Evolutionary conservation across 1,140 invertebrate genomes (phyloP).

Genomic region (Pantala flavescens): DNA sequence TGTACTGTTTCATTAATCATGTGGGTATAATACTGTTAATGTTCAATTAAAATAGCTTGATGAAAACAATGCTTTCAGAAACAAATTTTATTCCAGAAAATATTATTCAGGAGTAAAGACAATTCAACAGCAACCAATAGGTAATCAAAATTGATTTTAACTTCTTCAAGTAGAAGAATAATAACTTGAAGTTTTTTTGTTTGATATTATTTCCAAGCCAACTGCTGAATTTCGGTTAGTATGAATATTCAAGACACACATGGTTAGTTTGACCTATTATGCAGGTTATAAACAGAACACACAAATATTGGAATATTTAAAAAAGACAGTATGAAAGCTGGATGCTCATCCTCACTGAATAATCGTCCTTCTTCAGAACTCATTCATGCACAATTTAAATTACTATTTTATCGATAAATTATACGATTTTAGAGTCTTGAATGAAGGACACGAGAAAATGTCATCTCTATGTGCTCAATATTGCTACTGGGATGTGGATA

Average conservation of each 20-base stretch:
- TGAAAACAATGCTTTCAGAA: not conserved
- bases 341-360: too few species aligned
- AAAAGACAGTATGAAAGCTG: too few species aligned
- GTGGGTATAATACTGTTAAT: too few species aligned
- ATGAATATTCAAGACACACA: too few species aligned
- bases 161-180: too few species aligned
- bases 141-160: constrained; percentile 8
- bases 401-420: constrained; percentile 19
- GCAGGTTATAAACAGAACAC: too few species aligned
- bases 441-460: not conserved
- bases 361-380: not conserved
- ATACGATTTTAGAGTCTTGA: constrained; percentile 16
- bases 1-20: too few species aligned
- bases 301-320: too few species aligned
- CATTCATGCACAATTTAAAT: constrained; percentile 15
- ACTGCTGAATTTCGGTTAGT: not conserved
- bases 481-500: constrained; percentile 8
- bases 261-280: too few species aligned
- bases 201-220: not conserved
- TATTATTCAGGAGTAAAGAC: constrained; percentile 19
- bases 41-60: too few species aligned
- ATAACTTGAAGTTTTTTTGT: too few species aligned
- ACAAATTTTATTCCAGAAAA: not conserved
- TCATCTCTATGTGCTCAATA: not conserved
- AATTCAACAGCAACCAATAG: constrained; percentile 14